Conservation (phyloP, 2,113 vertebrate genomes). For the Gopherus flavomarginatus region DNA sequence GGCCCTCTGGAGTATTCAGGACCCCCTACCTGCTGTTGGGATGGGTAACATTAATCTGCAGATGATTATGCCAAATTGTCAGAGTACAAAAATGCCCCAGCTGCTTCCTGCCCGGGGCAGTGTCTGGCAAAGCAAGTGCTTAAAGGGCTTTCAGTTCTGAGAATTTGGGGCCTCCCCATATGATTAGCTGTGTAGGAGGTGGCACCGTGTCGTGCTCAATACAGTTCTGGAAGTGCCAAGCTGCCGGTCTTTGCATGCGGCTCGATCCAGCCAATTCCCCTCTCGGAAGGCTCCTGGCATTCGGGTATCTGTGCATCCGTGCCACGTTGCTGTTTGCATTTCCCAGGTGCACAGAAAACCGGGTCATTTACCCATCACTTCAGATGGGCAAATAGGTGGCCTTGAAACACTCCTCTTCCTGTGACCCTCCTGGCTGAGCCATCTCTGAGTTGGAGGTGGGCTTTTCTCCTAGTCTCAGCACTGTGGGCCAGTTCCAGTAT, state of each 20-base stretch:
- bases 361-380: too few relatives aligned
- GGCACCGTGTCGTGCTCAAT: neutral
- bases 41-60: neutral
- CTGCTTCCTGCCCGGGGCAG: neutral
- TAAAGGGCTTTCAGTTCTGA: neutral
- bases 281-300: neutral
- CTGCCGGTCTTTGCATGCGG: neutral
- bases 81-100: neutral
- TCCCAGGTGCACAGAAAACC: neutral
- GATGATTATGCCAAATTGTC: neutral
- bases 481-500: too few relatives aligned
- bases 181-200: neutral
- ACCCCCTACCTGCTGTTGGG: neutral
- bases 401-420: accelerated
- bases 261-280: neutral
- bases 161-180: neutral
- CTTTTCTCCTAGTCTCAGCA: neutral
- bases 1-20: neutral
- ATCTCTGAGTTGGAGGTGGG: neutral
- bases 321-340: neutral
- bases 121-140: neutral
- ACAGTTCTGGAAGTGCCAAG: neutral
- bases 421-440: neutral
- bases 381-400: neutral
- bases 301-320: neutral